These are phyloP conservation scores for Listronotus oregonensis DNA, from an alignment of 1,140 invertebrate genomes.

Conservation along the genomic window DNA sequence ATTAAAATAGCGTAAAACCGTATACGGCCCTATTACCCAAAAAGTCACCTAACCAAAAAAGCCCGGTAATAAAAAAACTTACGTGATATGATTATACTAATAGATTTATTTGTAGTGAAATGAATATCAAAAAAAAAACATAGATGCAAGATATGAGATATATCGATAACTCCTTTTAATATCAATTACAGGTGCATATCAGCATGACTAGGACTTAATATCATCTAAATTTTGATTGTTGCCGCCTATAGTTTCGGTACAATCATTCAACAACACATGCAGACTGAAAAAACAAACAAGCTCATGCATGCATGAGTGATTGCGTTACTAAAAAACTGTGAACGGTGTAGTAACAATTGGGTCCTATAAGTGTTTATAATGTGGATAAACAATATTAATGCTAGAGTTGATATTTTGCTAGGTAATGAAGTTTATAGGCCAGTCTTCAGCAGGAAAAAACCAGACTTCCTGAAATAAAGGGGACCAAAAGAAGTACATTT, in stretches of 20 bases:
- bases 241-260: constrained; percentile 17
- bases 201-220: constrained; percentile 26
- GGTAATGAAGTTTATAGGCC: too few relatives aligned
- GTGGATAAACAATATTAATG: too few relatives aligned
- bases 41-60: too few relatives aligned
- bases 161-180: too few relatives aligned
- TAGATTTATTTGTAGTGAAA: constrained; percentile 1
- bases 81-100: background rate
- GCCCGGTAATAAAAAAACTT: too few relatives aligned
- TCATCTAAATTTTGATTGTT: constrained; percentile 14
- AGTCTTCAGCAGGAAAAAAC: too few relatives aligned
- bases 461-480: too few relatives aligned
- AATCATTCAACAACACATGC: constrained; percentile 33
- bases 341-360: constrained; percentile 25
- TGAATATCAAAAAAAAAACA: background rate
- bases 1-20: too few relatives aligned
- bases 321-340: constrained; percentile 22
- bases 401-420: too few relatives aligned
- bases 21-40: too few relatives aligned
- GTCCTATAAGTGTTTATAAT: constrained; percentile 3
- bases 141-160: background rate
- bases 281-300: constrained; percentile 21
- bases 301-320: constrained; percentile 10
- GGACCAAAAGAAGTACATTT: too few relatives aligned
- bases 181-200: constrained; percentile 20